A percentile compares a stretch with the other conserved stretches of the same genome.
Conservation (phyloP, 2,888 invertebrate genomes). For the Salpingus planirostris region DNA sequence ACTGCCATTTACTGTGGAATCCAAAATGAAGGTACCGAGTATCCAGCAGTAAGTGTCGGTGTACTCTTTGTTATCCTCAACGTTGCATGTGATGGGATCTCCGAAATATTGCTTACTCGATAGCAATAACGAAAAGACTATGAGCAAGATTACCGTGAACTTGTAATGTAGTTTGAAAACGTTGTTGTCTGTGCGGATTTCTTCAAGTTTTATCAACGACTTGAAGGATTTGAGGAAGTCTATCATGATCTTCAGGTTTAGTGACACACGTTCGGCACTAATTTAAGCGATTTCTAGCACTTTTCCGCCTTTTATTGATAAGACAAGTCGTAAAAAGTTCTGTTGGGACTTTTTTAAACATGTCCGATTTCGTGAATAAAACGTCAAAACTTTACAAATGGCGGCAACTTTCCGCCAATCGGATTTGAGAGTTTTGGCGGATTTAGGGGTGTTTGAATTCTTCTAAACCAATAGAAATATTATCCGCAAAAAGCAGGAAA, state of each 20-base stretch:
- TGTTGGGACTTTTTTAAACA: too few species aligned
- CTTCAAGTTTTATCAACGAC: conserved; percentile 56
- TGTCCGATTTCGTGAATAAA: too few species aligned
- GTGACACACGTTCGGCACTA: too few species aligned
- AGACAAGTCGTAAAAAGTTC: too few species aligned
- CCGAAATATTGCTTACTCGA: conserved; percentile 80
- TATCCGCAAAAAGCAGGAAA: too few species aligned
- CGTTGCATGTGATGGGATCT: conserved; percentile 66
- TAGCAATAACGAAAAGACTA: conserved; percentile 64
- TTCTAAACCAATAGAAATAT: too few species aligned
- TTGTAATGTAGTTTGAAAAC: conserved; percentile 69
- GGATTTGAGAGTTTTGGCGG: too few species aligned
- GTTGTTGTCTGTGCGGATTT: conserved; percentile 65
- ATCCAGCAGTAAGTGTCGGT: conserved; percentile 75
- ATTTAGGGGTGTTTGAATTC: too few species aligned
- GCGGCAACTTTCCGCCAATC: too few species aligned
- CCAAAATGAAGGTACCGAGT: conserved; percentile 63
- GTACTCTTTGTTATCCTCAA: conserved; percentile 49
- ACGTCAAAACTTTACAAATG: too few species aligned
- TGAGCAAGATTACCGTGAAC: conserved; percentile 60
- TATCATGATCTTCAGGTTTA: conserved; percentile 45
- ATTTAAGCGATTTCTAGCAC: background rate
- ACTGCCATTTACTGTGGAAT: too few species aligned
- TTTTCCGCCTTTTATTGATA: too few species aligned
- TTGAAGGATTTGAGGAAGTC: conserved; percentile 60